Evolutionary conservation across 2,113 vertebrate species (phyloP).

Genomic region (Xenopus borealis): DNA sequence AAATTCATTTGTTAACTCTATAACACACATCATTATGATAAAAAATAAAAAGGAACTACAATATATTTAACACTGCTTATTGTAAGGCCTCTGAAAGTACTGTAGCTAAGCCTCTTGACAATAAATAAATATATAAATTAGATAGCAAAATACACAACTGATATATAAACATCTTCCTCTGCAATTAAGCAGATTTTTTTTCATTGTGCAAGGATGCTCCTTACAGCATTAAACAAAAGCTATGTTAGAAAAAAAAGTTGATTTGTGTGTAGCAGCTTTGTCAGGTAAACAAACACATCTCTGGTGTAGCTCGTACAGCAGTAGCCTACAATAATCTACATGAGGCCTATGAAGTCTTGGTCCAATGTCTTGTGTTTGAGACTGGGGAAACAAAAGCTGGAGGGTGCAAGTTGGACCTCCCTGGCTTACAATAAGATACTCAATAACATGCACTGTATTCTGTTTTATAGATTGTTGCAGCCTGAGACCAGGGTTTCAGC

Average conservation of each 20-base stretch:
- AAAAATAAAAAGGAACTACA: background rate
- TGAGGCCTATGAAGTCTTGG: background rate
- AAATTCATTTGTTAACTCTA: background rate
- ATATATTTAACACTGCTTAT: conserved; percentile 13
- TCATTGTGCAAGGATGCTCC: conserved; percentile 52
- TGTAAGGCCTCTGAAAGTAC: conserved; percentile 47
- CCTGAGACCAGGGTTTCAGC: too few relatives aligned
- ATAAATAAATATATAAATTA: conserved; percentile 66
- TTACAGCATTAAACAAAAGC: conserved; percentile 42
- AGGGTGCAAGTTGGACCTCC: too few relatives aligned
- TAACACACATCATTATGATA: background rate
- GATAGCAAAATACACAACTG: conserved; percentile 52
- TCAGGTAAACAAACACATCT: conserved; percentile 2
- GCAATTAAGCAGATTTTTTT: conserved; percentile 46
- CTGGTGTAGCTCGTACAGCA: too few relatives aligned
- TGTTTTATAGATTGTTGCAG: too few relatives aligned
- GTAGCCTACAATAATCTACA: background rate
- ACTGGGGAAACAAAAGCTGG: too few relatives aligned
- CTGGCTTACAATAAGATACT: too few relatives aligned
- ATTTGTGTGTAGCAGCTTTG: conserved; percentile 39
- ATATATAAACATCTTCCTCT: conserved; percentile 50
- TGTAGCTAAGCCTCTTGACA: conserved; percentile 36
- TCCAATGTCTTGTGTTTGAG: too few relatives aligned
- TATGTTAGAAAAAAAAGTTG: conserved; percentile 3
- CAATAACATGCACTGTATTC: too few relatives aligned